A percentile compares a stretch with the other conserved stretches of the same genome.
Conservation (phyloP, 64 coral and sea anemone genomes). For the Trachythela sp. region DNA sequence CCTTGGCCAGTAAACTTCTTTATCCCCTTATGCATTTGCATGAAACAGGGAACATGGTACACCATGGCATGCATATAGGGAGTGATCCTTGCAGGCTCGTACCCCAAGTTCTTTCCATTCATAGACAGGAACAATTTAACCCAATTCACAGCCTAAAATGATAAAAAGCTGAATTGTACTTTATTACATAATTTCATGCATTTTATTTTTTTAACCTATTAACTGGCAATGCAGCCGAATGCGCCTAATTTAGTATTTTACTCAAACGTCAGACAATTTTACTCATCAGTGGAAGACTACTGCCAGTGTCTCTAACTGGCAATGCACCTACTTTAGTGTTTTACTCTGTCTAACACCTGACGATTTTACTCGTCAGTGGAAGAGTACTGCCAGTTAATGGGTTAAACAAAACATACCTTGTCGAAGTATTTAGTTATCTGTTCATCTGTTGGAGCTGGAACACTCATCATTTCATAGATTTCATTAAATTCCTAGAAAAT, state of each 20-base stretch:
- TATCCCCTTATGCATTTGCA: conserved; percentile 12
- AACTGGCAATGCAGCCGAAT: too few relatives aligned
- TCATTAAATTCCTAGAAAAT: conserved; percentile 12
- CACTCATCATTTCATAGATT: neutral
- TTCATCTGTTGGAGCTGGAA: neutral
- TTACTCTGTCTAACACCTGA: too few relatives aligned
- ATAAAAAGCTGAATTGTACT: neutral
- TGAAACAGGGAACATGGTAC: neutral
- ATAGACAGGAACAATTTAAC: neutral
- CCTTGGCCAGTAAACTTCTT: conserved; percentile 26
- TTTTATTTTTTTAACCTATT: too few relatives aligned
- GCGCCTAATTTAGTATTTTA: too few relatives aligned
- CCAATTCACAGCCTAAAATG: conserved; percentile 8
- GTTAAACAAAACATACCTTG: neutral
- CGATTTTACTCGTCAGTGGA: neutral
- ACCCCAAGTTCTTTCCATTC: conserved; percentile 12
- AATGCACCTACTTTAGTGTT: too few relatives aligned
- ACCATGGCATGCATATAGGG: conserved; percentile 2
- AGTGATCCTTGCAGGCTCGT: neutral
- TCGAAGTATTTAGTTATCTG: neutral
- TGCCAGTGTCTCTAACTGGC: too few relatives aligned
- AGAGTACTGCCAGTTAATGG: too few relatives aligned
- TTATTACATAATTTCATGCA: too few relatives aligned
- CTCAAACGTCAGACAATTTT: too few relatives aligned
- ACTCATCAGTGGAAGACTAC: neutral